These are phyloP conservation scores for Oreamnos americanus DNA, from an alignment of 2,113 vertebrate species.

Conservation along the genomic window DNA sequence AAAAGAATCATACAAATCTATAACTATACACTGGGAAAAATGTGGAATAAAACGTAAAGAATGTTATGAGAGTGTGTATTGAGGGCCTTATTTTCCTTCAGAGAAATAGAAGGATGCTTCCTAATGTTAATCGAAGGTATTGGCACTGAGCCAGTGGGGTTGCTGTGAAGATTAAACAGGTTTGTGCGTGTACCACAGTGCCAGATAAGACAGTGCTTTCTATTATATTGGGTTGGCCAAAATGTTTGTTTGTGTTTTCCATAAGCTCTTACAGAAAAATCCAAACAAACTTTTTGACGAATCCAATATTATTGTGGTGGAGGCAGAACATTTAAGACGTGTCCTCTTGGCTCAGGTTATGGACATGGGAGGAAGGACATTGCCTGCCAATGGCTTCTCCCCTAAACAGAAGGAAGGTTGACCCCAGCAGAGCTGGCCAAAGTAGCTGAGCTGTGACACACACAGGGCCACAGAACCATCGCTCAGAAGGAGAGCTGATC, in stretches of 20 bases:
- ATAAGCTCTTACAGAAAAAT: neutral
- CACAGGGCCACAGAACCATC: neutral
- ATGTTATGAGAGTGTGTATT: neutral
- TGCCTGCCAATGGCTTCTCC: neutral
- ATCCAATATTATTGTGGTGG: neutral
- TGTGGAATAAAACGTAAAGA: neutral
- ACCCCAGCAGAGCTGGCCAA: neutral
- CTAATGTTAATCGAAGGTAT: neutral
- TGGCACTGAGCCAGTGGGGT: neutral
- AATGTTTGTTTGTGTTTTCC: neutral
- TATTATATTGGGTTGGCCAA: neutral
- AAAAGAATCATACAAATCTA: neutral
- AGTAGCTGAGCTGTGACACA: neutral
- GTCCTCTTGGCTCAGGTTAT: neutral
- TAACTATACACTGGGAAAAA: neutral
- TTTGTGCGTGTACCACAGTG: fast-evolving
- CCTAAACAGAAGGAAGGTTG: neutral
- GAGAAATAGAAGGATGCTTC: neutral
- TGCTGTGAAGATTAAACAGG: neutral
- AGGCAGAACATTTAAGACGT: neutral
- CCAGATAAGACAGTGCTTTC: neutral
- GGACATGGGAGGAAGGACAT: neutral
- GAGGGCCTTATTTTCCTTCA: neutral
- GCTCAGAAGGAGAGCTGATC: neutral
- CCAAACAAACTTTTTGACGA: neutral